Conservation (phyloP, 2,113 vertebrate species). For the Pipra filicauda region DNA sequence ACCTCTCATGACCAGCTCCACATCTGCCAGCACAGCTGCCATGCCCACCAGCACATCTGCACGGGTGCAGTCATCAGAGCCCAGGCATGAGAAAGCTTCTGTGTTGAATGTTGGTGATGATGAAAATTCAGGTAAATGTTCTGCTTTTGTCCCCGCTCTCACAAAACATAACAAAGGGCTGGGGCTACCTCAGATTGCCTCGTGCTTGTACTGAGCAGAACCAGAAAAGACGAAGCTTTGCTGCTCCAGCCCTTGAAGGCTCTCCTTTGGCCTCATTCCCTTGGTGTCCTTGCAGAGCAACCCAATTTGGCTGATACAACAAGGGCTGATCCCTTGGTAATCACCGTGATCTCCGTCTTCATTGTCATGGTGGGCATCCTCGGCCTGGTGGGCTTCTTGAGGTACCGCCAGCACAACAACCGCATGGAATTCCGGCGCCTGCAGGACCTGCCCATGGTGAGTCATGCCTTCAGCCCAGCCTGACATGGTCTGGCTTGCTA, state of each 20-base stretch:
- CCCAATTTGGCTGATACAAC: neutral
- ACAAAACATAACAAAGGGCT: neutral
- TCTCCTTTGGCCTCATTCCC: neutral
- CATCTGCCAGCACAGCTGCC: neutral
- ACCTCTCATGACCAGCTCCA: neutral
- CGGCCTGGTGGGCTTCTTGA: constrained; percentile 82
- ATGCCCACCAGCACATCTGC: neutral
- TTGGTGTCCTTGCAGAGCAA: constrained; percentile 39
- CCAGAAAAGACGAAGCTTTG: neutral
- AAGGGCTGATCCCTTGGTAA: constrained; percentile 80
- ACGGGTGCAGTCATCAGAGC: neutral
- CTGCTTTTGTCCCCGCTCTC: neutral
- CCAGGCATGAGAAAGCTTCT: constrained; percentile 30
- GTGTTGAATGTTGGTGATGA: constrained; percentile 49
- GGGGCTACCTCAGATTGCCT: neutral
- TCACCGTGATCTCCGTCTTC: constrained; percentile 84
- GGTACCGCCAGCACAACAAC: constrained; percentile 78
- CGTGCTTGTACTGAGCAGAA: neutral
- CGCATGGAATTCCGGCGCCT: constrained; percentile 84
- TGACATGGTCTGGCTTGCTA: neutral
- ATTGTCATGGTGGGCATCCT: constrained; percentile 81
- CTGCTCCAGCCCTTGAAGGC: neutral
- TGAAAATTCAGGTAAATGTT: constrained; percentile 51
- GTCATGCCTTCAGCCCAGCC: neutral
- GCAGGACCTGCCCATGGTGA: constrained; percentile 76